Base-by-base conservation (phyloP, 2,113 vertebrate species). In the Typhlomys cinereus region DNA sequence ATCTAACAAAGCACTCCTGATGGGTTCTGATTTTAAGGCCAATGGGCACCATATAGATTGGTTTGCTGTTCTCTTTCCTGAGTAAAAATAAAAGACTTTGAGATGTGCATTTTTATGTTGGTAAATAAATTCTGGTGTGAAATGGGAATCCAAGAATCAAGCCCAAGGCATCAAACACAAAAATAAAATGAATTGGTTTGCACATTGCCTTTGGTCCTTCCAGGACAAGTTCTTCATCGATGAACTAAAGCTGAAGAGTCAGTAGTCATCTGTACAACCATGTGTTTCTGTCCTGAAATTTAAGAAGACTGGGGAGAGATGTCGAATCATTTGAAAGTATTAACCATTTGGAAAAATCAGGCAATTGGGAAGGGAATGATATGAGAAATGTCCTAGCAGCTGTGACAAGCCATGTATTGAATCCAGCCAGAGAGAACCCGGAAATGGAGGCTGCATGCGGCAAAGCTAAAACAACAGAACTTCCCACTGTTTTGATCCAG, bases 1-100 rank as follows among this genome's bases (percentile, higher is more conserved):
- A 97, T 97, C 97, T 98, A 98, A 97, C 96, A 97, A 97, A 92
- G 95, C 94, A 95, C 97, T 98, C 98, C 96, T 97, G 94, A 97
- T 97, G 96, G 96, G 97, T 97, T 96, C 93, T 97, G 70, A 96
- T 98, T 98, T 98, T 97, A 95, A 98, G 96, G 90, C 97, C 97
- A 96, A 97, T 96, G 85, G 92, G 74, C 97, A 96, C 95, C 91
- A 94, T 97, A 97, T 97, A 97, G 96, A 97, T 97, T 96, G 90
- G 93, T 95, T 95, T 92, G 94, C 94, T 97, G 92, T 46, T 97
- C 95, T 96, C 95, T 96, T 95, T 95, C 90, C 94, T 90, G 89
- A 70, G 85, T n/a, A n/a, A n/a, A 76, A 95, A 97, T 82, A 71
- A 94, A 87, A 70, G 81, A 95, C 92, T 93, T 70, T 79, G 85